Conservation (phyloP, 2,888 invertebrate genomes). For the Melieria omissa region DNA sequence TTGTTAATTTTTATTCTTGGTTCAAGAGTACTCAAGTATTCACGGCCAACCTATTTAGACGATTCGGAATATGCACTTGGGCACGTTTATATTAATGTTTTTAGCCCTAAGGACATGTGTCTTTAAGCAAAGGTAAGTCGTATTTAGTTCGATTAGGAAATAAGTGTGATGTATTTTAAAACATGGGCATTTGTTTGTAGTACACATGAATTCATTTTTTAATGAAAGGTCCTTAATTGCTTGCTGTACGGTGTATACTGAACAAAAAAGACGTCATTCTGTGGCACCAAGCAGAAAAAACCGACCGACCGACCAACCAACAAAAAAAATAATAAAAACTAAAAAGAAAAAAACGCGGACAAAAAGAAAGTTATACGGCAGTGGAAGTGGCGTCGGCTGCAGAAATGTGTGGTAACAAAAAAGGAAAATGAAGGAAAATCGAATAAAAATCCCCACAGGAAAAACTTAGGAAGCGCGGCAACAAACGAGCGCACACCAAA, state of each 20-base stretch:
- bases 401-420: constrained; percentile 52
- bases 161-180: too few relatives aligned
- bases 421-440: constrained; percentile 46
- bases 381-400: constrained; percentile 37
- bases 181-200: too few relatives aligned
- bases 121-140: too few relatives aligned
- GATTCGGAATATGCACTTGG: too few relatives aligned
- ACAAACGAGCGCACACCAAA: constrained; percentile 32
- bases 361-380: constrained; percentile 47
- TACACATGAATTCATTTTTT: too few relatives aligned
- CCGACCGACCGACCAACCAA: constrained; percentile 38
- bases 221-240: too few relatives aligned
- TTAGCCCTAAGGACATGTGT: too few relatives aligned
- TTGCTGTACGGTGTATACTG: neutral
- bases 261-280: constrained; percentile 35
- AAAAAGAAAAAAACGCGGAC: constrained; percentile 38
- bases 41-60: too few relatives aligned
- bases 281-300: constrained; percentile 37
- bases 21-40: too few relatives aligned
- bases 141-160: too few relatives aligned
- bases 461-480: constrained; percentile 51
- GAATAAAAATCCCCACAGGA: constrained; percentile 48
- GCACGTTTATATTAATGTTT: too few relatives aligned
- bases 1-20: too few relatives aligned
- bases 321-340: constrained; percentile 26